Conservation (phyloP, 2,113 vertebrate genomes). For the Tychaedon coryphoeus region DNA sequence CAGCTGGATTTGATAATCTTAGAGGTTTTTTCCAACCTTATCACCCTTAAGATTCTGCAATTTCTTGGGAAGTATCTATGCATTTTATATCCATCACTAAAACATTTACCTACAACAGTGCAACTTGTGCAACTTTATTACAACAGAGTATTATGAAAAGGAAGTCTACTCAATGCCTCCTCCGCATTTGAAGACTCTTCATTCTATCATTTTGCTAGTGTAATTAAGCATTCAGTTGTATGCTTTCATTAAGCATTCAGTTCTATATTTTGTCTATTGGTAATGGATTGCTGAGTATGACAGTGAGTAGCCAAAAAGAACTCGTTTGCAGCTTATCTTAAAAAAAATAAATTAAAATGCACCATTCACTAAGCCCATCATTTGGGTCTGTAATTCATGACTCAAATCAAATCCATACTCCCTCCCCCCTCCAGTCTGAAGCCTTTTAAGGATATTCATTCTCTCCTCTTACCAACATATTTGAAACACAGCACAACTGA, state of each 20-base stretch:
- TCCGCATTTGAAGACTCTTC: neutral
- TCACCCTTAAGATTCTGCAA: neutral
- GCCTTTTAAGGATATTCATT: neutral
- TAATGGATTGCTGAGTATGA: neutral
- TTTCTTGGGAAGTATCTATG: neutral
- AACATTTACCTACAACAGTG: neutral
- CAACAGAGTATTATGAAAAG: neutral
- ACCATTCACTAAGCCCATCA: neutral
- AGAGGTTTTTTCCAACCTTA: neutral
- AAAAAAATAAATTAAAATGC: neutral
- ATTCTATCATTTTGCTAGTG: neutral
- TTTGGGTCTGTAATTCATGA: neutral
- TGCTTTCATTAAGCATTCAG: neutral
- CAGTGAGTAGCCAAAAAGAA: neutral
- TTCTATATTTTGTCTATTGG: neutral
- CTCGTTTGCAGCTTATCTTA: neutral
- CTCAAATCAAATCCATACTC: neutral
- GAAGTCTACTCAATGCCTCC: neutral
- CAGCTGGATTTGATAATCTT: rapidly evolving
- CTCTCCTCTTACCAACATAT: neutral
- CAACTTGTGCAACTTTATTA: neutral
- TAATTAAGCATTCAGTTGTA: neutral
- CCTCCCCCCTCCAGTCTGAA: rapidly evolving
- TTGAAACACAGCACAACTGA: neutral
- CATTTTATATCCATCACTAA: neutral